Conservation (phyloP, 1,140 invertebrate genomes). For the Triops cancriformis region DNA sequence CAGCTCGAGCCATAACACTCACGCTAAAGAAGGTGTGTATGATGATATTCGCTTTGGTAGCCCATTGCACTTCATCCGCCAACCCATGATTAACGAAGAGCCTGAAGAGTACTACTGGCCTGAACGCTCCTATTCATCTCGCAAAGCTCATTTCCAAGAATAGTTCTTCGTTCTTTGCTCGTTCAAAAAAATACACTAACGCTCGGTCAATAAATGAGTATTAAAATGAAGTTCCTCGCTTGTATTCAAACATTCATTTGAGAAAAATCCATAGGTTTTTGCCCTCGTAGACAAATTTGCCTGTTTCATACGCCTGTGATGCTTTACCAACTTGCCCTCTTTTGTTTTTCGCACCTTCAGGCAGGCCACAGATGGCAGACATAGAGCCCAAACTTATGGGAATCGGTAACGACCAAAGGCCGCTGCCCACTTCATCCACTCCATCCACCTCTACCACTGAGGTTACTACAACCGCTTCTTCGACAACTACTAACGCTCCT, state of each 20-base stretch:
- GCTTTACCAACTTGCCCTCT: neutral
- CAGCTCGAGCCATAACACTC: neutral
- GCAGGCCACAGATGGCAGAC: neutral
- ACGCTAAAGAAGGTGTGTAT: conserved; percentile 20
- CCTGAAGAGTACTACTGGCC: conserved; percentile 5
- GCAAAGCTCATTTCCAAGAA: conserved; percentile 6
- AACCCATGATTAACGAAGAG: conserved; percentile 4
- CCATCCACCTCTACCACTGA: neutral
- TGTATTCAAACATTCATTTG: neutral
- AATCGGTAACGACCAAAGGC: neutral
- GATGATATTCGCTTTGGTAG: conserved; percentile 20
- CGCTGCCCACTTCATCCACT: neutral
- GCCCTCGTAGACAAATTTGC: neutral
- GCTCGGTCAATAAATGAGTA: conserved; percentile 10
- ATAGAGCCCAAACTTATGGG: neutral
- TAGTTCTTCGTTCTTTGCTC: neutral
- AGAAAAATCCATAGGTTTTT: neutral
- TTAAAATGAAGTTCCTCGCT: neutral
- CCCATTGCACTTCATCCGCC: neutral
- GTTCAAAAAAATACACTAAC: neutral
- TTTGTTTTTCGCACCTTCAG: conserved; percentile 10
- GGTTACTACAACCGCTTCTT: neutral
- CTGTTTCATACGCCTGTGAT: neutral
- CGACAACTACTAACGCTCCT: neutral
- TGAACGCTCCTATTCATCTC: conserved; percentile 4